Evolutionary conservation across 2,113 vertebrate genomes (phyloP).

Genomic region (Grus americana): DNA sequence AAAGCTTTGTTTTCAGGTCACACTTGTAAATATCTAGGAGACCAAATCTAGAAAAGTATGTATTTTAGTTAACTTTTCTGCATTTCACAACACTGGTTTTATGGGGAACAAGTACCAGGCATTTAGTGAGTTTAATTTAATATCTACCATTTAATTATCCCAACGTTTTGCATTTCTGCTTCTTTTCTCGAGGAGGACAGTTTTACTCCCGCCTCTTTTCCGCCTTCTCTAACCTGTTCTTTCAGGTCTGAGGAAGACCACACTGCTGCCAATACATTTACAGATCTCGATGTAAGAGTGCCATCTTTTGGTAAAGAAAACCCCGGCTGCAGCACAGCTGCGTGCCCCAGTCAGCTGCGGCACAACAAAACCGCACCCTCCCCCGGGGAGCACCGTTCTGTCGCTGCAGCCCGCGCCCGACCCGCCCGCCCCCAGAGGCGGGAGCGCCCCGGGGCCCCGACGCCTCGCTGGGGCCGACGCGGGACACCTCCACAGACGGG

Average conservation of each 20-base stretch:
- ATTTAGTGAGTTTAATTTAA: background rate
- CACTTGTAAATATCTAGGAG: background rate
- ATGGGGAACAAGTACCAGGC: background rate
- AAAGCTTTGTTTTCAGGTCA: background rate
- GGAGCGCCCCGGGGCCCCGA: background rate
- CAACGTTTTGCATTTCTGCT: background rate
- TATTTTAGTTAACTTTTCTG: background rate
- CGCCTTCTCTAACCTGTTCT: accelerated
- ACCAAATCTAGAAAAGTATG: accelerated
- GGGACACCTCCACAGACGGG: background rate
- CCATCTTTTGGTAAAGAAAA: accelerated
- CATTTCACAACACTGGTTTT: background rate
- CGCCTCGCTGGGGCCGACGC: background rate
- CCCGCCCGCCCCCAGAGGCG: background rate
- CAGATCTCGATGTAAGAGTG: accelerated
- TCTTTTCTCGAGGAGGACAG: background rate
- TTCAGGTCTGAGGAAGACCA: too few species aligned
- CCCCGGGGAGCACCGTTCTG: accelerated
- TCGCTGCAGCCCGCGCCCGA: background rate
- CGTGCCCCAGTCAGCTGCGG: accelerated
- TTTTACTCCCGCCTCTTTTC: background rate
- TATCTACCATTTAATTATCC: background rate
- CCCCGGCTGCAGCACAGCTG: background rate
- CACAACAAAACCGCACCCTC: background rate
- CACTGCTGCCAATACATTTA: accelerated